Evolutionary conservation across 2,888 invertebrate species (phyloP).

Genomic region (Sialis fuliginosa): DNA sequence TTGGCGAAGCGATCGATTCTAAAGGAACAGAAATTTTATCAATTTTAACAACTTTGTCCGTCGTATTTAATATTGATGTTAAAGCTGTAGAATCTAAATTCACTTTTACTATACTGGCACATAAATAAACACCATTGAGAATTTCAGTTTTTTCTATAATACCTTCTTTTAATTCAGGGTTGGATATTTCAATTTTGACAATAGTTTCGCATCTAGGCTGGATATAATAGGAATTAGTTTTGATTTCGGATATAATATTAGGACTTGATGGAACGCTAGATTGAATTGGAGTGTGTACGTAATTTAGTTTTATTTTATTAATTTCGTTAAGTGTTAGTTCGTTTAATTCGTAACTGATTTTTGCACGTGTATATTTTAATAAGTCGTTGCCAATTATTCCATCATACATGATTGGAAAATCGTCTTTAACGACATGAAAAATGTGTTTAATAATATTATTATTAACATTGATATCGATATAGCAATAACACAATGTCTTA

Average conservation of each 20-base stretch:
- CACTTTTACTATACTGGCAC: neutral
- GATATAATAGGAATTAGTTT: too few relatives aligned
- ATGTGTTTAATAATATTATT: neutral
- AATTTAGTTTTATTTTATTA: too few relatives aligned
- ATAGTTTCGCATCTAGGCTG: neutral
- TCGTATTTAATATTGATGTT: neutral
- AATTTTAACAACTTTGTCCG: neutral
- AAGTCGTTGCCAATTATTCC: neutral
- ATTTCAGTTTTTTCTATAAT: neutral
- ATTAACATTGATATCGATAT: too few relatives aligned
- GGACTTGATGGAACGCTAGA: too few relatives aligned
- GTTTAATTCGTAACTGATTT: neutral
- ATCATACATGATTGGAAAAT: neutral
- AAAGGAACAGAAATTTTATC: neutral
- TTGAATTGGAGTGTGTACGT: too few relatives aligned
- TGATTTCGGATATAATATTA: neutral
- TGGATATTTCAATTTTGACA: neutral
- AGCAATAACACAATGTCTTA: neutral
- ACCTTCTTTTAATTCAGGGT: neutral
- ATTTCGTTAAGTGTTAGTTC: neutral
- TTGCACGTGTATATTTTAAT: neutral
- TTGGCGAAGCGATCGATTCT: constrained; percentile 7
- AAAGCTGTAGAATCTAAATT: neutral
- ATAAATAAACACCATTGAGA: neutral
- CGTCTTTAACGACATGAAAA: neutral